Evolutionary conservation across 1,140 invertebrate species (phyloP).

Genomic region (Campoletis sonorensis): DNA sequence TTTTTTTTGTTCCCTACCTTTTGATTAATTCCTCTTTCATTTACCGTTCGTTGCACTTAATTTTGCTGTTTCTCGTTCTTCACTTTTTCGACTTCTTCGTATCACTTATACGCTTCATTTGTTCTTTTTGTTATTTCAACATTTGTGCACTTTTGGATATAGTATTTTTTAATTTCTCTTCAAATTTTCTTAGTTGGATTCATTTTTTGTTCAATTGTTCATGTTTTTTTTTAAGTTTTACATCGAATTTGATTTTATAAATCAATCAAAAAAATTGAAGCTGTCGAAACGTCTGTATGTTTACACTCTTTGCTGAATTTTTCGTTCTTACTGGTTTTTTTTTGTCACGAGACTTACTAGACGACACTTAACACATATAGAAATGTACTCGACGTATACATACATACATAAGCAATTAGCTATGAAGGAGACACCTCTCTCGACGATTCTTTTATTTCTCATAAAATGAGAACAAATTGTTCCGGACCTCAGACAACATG

Average conservation of each 20-base stretch:
- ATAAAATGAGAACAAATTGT: constrained; percentile 29
- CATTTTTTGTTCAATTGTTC: background rate
- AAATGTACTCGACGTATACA: too few relatives aligned
- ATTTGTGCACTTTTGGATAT: background rate
- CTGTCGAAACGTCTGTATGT: too few relatives aligned
- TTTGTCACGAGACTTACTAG: too few relatives aligned
- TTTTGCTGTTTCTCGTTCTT: background rate
- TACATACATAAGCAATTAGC: background rate
- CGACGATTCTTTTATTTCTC: background rate
- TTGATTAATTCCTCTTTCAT: too few relatives aligned
- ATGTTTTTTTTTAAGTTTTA: background rate
- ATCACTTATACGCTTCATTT: too few relatives aligned
- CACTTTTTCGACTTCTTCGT: background rate
- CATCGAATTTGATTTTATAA: too few relatives aligned
- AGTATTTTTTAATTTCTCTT: background rate
- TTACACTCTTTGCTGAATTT: too few relatives aligned
- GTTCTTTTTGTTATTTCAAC: background rate
- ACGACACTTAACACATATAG: too few relatives aligned
- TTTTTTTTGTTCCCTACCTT: too few relatives aligned
- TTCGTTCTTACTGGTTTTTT: too few relatives aligned
- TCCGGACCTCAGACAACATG: constrained; percentile 21
- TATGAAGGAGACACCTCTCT: background rate
- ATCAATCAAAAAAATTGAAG: too few relatives aligned
- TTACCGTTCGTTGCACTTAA: too few relatives aligned
- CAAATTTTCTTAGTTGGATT: background rate